Conservation (phyloP, 2,888 invertebrate genomes). For the Portevinia maculata region DNA sequence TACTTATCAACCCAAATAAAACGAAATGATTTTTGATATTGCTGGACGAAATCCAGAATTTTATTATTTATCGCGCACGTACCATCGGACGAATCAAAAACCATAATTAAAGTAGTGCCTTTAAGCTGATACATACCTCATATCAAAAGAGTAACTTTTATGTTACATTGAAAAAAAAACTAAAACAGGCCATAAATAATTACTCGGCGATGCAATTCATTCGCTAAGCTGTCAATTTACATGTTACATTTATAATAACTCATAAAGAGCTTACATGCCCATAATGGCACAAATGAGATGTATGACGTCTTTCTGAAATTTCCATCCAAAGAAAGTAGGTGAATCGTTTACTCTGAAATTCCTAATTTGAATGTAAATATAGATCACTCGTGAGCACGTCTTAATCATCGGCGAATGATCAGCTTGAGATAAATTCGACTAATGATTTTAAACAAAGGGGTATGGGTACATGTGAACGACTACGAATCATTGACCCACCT, state of each 20-base stretch:
- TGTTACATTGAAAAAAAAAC: no score
- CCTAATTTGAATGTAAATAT: slow-evolving; percentile 36
- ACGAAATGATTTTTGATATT: not conserved
- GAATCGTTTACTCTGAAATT: slow-evolving; percentile 37
- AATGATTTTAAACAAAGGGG: slow-evolving; percentile 15
- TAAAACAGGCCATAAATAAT: no score
- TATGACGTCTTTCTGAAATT: slow-evolving; percentile 26
- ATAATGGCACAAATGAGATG: no score
- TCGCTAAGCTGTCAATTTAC: slow-evolving; percentile 8
- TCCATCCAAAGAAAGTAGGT: slow-evolving; percentile 40
- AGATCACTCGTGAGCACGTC: slow-evolving; percentile 2
- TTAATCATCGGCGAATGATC: not conserved
- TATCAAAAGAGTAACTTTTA: slow-evolving; percentile 15
- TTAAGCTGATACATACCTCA: slow-evolving; percentile 1
- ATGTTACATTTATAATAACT: slow-evolving; percentile 7
- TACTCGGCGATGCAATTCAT: no score
- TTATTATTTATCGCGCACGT: slow-evolving; percentile 11
- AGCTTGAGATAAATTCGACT: slow-evolving; percentile 35
- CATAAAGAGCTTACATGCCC: no score
- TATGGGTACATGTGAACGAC: not conserved
- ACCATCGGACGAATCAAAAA: slow-evolving; percentile 4
- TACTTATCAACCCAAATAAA: not conserved
- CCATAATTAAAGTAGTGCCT: slow-evolving; percentile 15
- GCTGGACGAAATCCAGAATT: slow-evolving; percentile 2
- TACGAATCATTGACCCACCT: slow-evolving; percentile 27